phyloP scores from a whole-genome alignment of 2,113 vertebrate species.

The Capreolus pygargus region DNA sequence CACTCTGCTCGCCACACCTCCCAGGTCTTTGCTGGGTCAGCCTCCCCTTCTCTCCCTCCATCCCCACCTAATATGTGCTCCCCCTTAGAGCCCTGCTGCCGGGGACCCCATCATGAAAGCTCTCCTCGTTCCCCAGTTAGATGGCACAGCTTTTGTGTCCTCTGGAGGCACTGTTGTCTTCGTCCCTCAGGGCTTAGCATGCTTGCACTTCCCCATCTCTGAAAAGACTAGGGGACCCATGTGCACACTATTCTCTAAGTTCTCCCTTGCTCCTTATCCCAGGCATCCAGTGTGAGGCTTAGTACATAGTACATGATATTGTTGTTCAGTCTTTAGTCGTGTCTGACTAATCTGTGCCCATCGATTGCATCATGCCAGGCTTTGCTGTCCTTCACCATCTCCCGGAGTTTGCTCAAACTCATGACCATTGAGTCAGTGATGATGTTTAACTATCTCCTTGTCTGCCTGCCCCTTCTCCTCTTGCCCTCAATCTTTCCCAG shows the following conservation, averaged over 20 bases:
- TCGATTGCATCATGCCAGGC: background rate
- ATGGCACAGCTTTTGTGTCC: background rate
- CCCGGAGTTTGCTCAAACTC: background rate
- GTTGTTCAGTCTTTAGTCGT: background rate
- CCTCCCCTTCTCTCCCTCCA: background rate
- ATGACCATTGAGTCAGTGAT: background rate
- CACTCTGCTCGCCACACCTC: background rate
- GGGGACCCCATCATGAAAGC: background rate
- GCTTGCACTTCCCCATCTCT: background rate
- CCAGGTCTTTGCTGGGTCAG: background rate
- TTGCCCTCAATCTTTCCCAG: background rate
- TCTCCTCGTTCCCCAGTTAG: background rate
- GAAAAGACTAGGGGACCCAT: background rate
- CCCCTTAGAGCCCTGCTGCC: background rate
- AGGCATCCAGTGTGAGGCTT: background rate
- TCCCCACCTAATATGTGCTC: no score
- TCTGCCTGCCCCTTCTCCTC: background rate
- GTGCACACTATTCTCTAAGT: background rate
- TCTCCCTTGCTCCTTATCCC: background rate
- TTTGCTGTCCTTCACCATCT: background rate
- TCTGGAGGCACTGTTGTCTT: rapidly evolving
- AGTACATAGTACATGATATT: background rate
- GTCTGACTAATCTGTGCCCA: background rate
- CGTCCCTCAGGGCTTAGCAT: rapidly evolving
- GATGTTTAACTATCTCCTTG: background rate